phyloP scores from a whole-genome alignment of 2,797 vertebrate genomes.

The Muscicapa comitata region DNA sequence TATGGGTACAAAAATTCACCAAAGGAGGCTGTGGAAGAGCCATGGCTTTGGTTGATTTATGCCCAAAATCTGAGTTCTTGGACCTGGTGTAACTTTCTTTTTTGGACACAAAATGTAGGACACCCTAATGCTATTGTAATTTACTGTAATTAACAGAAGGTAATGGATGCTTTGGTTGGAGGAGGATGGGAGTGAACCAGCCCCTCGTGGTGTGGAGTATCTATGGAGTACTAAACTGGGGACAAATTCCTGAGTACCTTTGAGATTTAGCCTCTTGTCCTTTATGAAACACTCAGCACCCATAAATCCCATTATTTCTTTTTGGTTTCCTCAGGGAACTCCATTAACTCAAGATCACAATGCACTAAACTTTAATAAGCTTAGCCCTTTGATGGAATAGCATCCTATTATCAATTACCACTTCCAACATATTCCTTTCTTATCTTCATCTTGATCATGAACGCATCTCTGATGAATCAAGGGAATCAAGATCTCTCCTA shows the following conservation, averaged over 20 bases:
- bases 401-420: neutral
- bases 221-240: neutral
- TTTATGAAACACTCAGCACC: neutral
- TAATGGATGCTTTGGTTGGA: neutral
- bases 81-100: too few species aligned
- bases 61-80: too few species aligned
- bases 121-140: neutral
- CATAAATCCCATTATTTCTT: neutral
- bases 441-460: neutral
- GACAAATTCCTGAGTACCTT: neutral
- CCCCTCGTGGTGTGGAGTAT: neutral
- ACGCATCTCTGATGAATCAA: neutral
- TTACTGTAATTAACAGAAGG: neutral
- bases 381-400: neutral
- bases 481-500: neutral
- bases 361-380: neutral
- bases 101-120: too few species aligned
- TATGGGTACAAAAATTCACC: too few species aligned
- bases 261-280: neutral
- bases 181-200: neutral
- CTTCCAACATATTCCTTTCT: neutral
- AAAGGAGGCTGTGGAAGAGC: too few species aligned
- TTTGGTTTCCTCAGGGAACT: neutral
- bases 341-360: neutral
- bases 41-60: too few species aligned